These are phyloP conservation scores for Schizopygopsis malacanthus DNA, from an alignment of 2,797 vertebrate genomes.

Conservation along the genomic window DNA sequence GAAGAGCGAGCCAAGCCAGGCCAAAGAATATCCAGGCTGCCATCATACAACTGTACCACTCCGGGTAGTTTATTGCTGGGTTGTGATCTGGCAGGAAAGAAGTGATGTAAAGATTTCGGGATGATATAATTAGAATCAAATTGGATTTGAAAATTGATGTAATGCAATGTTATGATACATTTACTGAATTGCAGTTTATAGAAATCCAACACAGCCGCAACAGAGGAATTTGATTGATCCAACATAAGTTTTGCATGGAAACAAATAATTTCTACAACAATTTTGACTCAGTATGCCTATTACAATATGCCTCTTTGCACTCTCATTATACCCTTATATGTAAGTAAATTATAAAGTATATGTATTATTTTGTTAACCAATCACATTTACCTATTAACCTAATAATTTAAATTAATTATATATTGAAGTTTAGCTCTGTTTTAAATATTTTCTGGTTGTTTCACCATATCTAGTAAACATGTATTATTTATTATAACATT, in stretches of 20 bases:
- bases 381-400: neutral
- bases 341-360: too few species aligned
- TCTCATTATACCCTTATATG: neutral
- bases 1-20: conserved; percentile 89
- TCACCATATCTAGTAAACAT: neutral
- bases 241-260: neutral
- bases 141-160: neutral
- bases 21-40: conserved; percentile 94
- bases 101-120: neutral
- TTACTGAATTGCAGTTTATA: neutral
- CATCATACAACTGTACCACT: conserved; percentile 87
- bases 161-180: neutral
- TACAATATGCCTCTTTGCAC: neutral
- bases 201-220: neutral
- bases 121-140: neutral
- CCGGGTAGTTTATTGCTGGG: conserved; percentile 80
- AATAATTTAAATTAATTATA: neutral
- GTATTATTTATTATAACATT: neutral
- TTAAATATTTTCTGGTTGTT: neutral
- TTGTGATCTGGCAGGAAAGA: conserved; percentile 78
- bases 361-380: neutral
- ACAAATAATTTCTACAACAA: too few species aligned
- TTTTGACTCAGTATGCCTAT: too few species aligned
- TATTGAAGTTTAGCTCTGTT: neutral
- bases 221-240: neutral